phyloP scores from a whole-genome alignment of 2,113 vertebrate species.

The Tachysurus fulvidraco region DNA sequence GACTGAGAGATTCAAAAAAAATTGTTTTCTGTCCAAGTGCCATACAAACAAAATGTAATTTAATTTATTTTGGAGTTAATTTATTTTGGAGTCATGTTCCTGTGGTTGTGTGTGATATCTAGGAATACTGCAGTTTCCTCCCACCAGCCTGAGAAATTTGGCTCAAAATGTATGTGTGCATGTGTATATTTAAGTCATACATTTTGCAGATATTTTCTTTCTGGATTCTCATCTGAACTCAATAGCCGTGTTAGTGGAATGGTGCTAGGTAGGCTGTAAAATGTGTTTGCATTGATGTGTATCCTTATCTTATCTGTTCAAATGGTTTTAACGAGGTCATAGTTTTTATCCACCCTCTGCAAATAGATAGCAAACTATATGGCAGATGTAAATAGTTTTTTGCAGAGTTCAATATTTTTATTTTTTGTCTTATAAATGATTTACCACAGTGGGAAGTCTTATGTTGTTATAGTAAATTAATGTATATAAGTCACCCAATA shows the following conservation, averaged over 20 bases:
- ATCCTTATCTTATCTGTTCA: slow-evolving; percentile 1
- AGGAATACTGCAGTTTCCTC: not conserved
- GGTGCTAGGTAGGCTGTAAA: not conserved
- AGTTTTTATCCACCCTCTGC: not conserved
- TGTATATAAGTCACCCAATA: too few relatives aligned
- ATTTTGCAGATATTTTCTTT: not conserved
- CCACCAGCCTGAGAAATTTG: not conserved
- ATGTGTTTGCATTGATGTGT: not conserved
- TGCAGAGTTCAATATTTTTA: not conserved
- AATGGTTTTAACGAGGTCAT: not conserved
- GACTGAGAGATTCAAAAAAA: too few relatives aligned
- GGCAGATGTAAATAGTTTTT: not conserved
- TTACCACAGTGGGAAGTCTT: too few relatives aligned
- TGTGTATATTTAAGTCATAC: not conserved
- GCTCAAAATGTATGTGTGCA: not conserved
- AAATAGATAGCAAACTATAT: not conserved
- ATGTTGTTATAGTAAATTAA: too few relatives aligned
- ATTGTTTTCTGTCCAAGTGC: too few relatives aligned
- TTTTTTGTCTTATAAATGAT: not conserved
- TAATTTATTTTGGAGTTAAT: not conserved
- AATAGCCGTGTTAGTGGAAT: not conserved
- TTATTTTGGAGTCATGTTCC: not conserved
- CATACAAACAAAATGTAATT: too few relatives aligned
- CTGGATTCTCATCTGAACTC: not conserved
- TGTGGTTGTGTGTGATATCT: not conserved